Percentiles rank a stretch among this genome's conserved stretches.
phyloP scores from a whole-genome alignment of 2,888 invertebrate species.

The Ophion ventricosus region DNA sequence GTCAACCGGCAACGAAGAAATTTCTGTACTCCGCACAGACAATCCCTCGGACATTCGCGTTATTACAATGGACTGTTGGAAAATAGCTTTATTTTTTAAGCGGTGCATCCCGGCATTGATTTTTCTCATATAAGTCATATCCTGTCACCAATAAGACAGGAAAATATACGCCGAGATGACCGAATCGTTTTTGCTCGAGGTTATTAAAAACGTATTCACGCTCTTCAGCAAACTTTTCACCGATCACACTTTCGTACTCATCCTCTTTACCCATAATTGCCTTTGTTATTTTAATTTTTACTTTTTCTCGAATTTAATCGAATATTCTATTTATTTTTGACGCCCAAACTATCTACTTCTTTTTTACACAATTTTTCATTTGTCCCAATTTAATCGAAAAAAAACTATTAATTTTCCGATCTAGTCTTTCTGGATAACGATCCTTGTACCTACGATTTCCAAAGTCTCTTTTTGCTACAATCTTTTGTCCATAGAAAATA shows the following conservation, averaged over 20 bases:
- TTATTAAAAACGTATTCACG: no score
- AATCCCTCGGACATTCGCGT: not conserved
- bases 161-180: no score
- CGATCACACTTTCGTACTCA: no score
- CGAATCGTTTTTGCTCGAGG: no score
- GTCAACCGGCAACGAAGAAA: constrained; percentile 53
- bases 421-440: not conserved
- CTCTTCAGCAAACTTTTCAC: no score
- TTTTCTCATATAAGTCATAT: not conserved
- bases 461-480: not conserved
- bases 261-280: no score
- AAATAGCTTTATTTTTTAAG: not conserved
- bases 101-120: not conserved
- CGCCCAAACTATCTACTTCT: no score
- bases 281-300: no score
- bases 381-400: no score
- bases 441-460: not conserved
- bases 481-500: not conserved
- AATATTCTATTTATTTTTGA: no score
- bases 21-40: constrained; percentile 7
- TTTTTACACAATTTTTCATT: no score
- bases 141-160: not conserved
- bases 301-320: no score
- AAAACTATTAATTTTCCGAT: not conserved
- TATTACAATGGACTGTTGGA: not conserved